Evolutionary conservation across 1,140 invertebrate species (phyloP), one percentile per base, ranked within the genome.

Genomic region (Calosoma granatense): DNA sequence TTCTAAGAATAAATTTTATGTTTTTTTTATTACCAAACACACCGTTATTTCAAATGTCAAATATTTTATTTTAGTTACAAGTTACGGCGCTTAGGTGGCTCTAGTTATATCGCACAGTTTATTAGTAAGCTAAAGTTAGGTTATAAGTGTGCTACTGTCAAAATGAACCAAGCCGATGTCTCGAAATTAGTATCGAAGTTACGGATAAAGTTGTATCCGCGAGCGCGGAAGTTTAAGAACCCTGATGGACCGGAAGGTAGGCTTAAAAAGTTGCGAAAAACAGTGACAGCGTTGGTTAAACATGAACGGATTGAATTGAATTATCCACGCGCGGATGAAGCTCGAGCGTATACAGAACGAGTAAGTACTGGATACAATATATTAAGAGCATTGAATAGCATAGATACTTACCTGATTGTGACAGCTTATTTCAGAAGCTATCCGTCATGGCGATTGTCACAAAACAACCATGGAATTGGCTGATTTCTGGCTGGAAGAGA

Each of bases 341-440:
- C 88, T 17, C 80, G 92, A 68, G 89, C 89, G 64, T 97, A 96
- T 76, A 84, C 84, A 0, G 93, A 96, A 76, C 75, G 86, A 65
- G 87, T 88, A 75, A 73, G 76, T 71, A 53, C 26, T 36, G 21
- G 52, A 57, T 53, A 53, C 55, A 52, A 39, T 53, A 57, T 12
- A 43, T 43, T 30, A 51, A 47, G 20, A 55, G 56, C 14, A 23
- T 17, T 56, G 4, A 9, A 59, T n/a, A n/a, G n/a, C 23, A 22
- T 20, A 17, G n/a, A 47, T 59, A 55, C 30, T 9, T 12, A 54
- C n/a, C 51, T 17, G 30, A 17, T 53, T 64, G 59, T 79, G 81
- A n/a, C 68, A 94, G 91, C 75, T 97, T 19, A 94, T 97, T 69
- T 87, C 86, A 2, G 87, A 94, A 73, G 92, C 92, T 15, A 83